Percentiles rank a stretch among this genome's conserved stretches.
Conservation (phyloP, 2,113 vertebrate species). For the Mastomys natalensis region DNA sequence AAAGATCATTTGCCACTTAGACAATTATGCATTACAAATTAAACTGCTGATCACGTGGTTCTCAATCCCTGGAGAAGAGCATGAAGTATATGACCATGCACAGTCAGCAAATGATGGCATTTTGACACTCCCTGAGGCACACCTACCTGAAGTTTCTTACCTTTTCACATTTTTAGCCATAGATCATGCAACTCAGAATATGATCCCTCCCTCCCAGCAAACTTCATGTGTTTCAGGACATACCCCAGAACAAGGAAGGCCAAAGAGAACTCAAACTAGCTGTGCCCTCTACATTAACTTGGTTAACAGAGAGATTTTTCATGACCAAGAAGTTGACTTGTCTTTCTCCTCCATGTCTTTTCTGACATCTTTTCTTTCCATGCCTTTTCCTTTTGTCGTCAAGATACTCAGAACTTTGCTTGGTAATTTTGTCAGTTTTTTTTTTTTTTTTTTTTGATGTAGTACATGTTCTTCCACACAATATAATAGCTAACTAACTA, state of each 20-base stretch:
- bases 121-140: background rate
- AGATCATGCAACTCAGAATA: background rate
- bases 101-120: background rate
- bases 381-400: background rate
- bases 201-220: background rate
- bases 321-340: background rate
- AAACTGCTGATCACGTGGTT: background rate
- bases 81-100: background rate
- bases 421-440: constrained; percentile 21
- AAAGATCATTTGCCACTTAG: constrained; percentile 21
- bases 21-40: background rate
- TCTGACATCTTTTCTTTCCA: background rate
- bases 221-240: background rate
- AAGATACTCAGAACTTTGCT: background rate
- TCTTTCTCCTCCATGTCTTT: background rate
- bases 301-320: background rate
- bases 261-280: rapidly evolving
- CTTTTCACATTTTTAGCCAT: background rate
- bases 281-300: background rate
- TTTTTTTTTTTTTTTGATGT: background rate
- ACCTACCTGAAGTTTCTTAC: background rate
- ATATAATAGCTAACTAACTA: constrained; percentile 1
- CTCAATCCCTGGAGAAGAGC: background rate
- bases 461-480: background rate
- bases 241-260: background rate